Evolutionary conservation across 2,797 vertebrate genomes (phyloP).

Genomic region (Coilia nasus): DNA sequence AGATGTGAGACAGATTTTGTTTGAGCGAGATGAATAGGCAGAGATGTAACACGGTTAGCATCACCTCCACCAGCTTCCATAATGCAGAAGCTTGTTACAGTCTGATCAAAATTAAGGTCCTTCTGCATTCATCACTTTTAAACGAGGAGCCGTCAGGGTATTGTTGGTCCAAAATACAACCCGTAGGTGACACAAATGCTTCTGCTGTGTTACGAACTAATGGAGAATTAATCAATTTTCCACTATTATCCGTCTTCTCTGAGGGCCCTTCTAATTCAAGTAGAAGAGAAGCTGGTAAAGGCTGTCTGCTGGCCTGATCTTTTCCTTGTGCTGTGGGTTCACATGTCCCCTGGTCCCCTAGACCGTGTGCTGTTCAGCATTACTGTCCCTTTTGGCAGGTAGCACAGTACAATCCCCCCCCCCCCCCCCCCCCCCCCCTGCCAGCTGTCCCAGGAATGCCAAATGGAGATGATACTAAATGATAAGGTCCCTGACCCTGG

Average conservation of each 20-base stretch:
- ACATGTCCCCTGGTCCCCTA: background rate
- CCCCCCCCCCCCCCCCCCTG: slow-evolving; percentile 7
- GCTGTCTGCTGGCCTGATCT: background rate
- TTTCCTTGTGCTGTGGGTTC: background rate
- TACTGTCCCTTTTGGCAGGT: background rate
- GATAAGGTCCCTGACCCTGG: slow-evolving; percentile 37
- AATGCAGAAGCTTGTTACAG: background rate
- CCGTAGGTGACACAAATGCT: background rate
- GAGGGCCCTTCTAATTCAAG: background rate
- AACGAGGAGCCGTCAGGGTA: slow-evolving; percentile 29
- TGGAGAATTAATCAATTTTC: background rate
- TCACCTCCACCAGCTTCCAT: slow-evolving; percentile 33
- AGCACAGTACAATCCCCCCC: background rate
- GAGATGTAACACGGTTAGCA: slow-evolving; percentile 19
- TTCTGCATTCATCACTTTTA: slow-evolving; percentile 43
- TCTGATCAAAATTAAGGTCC: background rate
- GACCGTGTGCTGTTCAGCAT: background rate
- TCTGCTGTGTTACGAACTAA: background rate
- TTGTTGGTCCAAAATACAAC: slow-evolving; percentile 21
- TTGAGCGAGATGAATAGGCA: slow-evolving; percentile 35
- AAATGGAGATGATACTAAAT: slow-evolving; percentile 51
- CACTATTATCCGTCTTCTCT: background rate
- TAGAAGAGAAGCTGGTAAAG: background rate
- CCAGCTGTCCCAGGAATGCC: slow-evolving; percentile 52
- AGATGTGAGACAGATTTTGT: slow-evolving; percentile 29